phyloP scores from a whole-genome alignment of 2,888 invertebrate genomes.

The Meta bourneti region DNA sequence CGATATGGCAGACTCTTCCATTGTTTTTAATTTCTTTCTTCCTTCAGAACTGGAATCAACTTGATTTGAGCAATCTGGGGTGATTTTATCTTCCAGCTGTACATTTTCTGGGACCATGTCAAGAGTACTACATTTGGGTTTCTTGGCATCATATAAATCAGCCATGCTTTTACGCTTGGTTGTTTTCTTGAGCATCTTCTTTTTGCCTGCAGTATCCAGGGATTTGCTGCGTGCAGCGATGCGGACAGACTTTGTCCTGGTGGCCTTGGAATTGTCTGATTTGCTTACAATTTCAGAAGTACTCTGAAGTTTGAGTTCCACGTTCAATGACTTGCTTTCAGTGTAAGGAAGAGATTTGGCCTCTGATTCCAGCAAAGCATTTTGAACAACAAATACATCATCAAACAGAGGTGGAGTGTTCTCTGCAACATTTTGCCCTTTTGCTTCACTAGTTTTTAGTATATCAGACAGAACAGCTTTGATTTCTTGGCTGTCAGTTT shows the following conservation, averaged over 20 bases:
- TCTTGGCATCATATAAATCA: not conserved
- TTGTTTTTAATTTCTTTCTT: not conserved
- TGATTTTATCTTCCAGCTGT: no score
- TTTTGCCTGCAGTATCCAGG: not conserved
- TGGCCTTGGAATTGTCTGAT: constrained; percentile 17
- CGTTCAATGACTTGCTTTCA: not conserved
- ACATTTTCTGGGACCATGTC: not conserved
- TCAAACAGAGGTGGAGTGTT: constrained; percentile 38
- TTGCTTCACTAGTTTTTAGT: constrained; percentile 18
- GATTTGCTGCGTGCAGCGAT: constrained; percentile 19
- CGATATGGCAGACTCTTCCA: not conserved
- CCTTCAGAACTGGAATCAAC: not conserved
- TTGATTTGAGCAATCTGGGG: not conserved
- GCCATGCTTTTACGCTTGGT: constrained; percentile 36
- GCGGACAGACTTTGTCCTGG: constrained; percentile 23
- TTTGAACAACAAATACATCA: constrained; percentile 31
- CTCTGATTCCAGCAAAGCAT: not conserved
- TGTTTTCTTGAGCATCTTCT: constrained; percentile 10
- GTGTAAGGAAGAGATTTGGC: not conserved
- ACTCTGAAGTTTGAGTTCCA: not conserved
- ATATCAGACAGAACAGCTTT: constrained; percentile 24
- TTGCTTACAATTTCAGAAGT: not conserved
- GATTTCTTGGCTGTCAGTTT: not conserved
- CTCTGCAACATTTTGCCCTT: constrained; percentile 1
- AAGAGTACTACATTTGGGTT: not conserved